Conservation (phyloP, 2,113 vertebrate species). For the Arvicanthis niloticus region DNA sequence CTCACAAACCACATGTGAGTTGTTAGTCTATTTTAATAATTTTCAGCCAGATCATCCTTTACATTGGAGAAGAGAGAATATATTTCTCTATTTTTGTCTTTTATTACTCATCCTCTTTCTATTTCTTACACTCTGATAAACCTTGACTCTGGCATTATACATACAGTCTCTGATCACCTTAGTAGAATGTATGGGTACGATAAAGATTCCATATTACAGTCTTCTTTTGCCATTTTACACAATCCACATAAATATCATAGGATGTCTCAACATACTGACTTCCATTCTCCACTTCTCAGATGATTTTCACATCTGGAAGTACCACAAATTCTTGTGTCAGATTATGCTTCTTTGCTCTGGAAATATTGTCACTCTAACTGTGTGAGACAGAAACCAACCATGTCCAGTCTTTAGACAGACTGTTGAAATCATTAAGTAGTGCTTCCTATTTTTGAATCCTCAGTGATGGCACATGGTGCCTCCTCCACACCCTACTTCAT, state of each 20-base stretch:
- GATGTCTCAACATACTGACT: conserved; percentile 46
- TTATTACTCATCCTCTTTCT: not conserved
- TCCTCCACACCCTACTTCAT: not conserved
- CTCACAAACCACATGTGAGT: not conserved
- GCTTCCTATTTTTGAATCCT: not conserved
- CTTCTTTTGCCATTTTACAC: conserved; percentile 16
- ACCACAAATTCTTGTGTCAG: conserved; percentile 55
- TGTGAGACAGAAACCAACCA: conserved; percentile 49
- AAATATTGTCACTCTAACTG: conserved; percentile 41
- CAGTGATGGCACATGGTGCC: not conserved
- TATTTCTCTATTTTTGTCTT: conserved; percentile 7
- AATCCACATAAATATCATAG: conserved; percentile 41
- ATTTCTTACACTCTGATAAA: not conserved
- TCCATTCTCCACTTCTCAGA: conserved; percentile 58
- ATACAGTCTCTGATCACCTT: not conserved
- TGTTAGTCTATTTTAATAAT: conserved; percentile 32
- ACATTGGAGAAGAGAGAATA: not conserved
- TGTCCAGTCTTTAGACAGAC: not conserved
- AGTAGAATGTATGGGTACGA: not conserved
- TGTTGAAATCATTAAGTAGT: not conserved
- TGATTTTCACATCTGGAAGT: conserved; percentile 65
- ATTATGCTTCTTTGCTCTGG: conserved; percentile 20
- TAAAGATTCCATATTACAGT: not conserved
- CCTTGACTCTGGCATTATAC: not conserved
- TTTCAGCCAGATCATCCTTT: conserved; percentile 15